Percentiles rank a stretch among this genome's conserved stretches.
These are phyloP conservation scores for Siniperca knerii DNA, from an alignment of 2,113 vertebrate species.

Conservation along the genomic window DNA sequence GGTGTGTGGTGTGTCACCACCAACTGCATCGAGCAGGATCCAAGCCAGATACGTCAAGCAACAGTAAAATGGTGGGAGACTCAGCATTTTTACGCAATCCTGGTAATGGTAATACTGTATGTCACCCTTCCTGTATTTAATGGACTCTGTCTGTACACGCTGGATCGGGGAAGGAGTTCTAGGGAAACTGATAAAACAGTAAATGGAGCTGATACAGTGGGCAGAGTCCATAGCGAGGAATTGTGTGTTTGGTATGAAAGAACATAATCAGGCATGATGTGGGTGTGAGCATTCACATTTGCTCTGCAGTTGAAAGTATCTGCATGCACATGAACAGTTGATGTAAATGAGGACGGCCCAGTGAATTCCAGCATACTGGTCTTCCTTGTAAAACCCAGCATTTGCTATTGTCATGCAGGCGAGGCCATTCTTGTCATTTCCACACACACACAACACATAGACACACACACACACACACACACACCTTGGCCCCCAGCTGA, in stretches of 20 bases:
- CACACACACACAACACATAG: constrained; percentile 23
- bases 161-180: constrained; percentile 3
- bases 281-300: constrained; percentile 54
- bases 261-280: constrained; percentile 28
- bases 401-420: constrained; percentile 65
- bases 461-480: constrained; percentile 35
- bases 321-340: constrained; percentile 52
- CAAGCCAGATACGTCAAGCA: background rate
- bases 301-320: constrained; percentile 41
- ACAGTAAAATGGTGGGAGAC: background rate
- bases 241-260: constrained; percentile 22
- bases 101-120: background rate
- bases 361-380: constrained; percentile 63
- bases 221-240: constrained; percentile 20
- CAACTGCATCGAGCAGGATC: background rate
- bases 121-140: background rate
- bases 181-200: constrained; percentile 21
- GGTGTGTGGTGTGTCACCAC: constrained; percentile 31
- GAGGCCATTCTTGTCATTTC: constrained; percentile 43
- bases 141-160: constrained; percentile 35
- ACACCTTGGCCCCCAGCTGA: constrained; percentile 47
- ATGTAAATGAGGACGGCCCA: constrained; percentile 60
- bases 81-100: background rate
- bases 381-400: constrained; percentile 50
- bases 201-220: constrained; percentile 27